Conservation (phyloP, 2,888 invertebrate species). For the Proisotoma minuta region DNA sequence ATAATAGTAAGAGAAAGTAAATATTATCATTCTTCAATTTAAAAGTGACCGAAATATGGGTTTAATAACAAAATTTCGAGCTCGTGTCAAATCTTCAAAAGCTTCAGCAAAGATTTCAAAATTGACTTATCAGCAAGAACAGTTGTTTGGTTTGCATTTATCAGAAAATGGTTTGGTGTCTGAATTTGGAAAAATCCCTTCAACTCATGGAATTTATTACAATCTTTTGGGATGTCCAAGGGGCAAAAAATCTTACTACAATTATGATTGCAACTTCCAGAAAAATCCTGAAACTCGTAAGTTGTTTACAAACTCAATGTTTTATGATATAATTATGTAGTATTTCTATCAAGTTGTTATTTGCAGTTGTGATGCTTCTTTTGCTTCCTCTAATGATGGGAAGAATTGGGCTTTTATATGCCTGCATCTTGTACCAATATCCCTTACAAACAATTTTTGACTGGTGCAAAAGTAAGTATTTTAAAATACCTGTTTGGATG, state of each 20-base stretch:
- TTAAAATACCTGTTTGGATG: neutral
- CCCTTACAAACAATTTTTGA: slow-evolving; percentile 36
- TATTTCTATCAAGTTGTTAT: neutral
- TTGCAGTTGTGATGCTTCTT: slow-evolving; percentile 35
- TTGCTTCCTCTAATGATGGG: slow-evolving; percentile 56
- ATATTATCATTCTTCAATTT: neutral
- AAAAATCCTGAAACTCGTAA: slow-evolving; percentile 41
- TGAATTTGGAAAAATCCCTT: slow-evolving; percentile 13
- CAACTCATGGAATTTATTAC: slow-evolving; percentile 20
- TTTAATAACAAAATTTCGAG: slow-evolving; percentile 36
- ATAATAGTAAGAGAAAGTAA: neutral
- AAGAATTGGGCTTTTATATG: slow-evolving; percentile 58
- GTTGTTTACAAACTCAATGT: neutral
- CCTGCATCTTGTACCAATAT: slow-evolving; percentile 57
- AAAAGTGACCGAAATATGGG: slow-evolving; percentile 25
- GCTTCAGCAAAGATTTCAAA: neutral
- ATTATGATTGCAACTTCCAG: slow-evolving; percentile 27
- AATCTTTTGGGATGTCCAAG: slow-evolving; percentile 20
- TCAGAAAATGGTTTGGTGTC: slow-evolving; percentile 19
- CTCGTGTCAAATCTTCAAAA: slow-evolving; percentile 22
- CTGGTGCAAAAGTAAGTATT: slow-evolving; percentile 33
- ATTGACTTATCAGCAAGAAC: slow-evolving; percentile 2
- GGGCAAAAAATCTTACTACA: neutral
- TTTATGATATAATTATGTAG: neutral
- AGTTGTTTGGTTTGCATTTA: slow-evolving; percentile 5